These are phyloP conservation scores for Laothoe populi DNA, from an alignment of 2,888 invertebrate species.

Conservation along the genomic window DNA sequence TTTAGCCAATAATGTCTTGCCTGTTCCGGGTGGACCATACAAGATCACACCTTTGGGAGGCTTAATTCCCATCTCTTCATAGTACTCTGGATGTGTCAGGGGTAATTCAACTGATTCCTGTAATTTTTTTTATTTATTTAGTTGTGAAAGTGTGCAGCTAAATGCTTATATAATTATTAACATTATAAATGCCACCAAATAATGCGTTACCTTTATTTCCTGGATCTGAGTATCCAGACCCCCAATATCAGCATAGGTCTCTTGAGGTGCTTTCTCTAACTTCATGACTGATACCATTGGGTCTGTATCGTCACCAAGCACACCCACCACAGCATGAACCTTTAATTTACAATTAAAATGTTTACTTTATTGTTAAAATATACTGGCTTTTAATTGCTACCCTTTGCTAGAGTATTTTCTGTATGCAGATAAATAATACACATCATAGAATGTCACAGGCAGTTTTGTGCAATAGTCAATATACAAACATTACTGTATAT, in stretches of 20 bases:
- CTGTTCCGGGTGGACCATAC: slow-evolving; percentile 99
- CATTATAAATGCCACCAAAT: not conserved
- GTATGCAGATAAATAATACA: no score
- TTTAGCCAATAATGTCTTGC: slow-evolving; percentile 98
- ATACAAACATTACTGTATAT: no score
- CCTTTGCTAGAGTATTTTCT: no score
- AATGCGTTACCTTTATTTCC: slow-evolving; percentile 73
- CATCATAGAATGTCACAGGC: no score
- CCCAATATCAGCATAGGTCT: slow-evolving; percentile 99
- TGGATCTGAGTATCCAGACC: slow-evolving; percentile 98
- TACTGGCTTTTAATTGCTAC: no score
- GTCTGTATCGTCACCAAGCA: slow-evolving; percentile 99
- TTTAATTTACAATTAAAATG: slow-evolving; percentile 43
- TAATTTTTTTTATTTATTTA: no score
- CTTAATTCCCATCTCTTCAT: slow-evolving; percentile 99
- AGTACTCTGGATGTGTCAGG: slow-evolving; percentile 99
- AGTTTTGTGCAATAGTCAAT: no score
- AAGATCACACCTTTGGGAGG: slow-evolving; percentile 99
- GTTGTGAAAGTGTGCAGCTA: no score
- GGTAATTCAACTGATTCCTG: slow-evolving; percentile 98
- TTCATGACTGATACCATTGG: slow-evolving; percentile 99
- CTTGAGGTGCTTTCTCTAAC: slow-evolving; percentile 99
- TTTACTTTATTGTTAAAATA: no score
- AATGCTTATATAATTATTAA: not conserved
- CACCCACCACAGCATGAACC: slow-evolving; percentile 99